phyloP scores from a whole-genome alignment of 2,888 invertebrate genomes.

The Nomada goodeniana region DNA sequence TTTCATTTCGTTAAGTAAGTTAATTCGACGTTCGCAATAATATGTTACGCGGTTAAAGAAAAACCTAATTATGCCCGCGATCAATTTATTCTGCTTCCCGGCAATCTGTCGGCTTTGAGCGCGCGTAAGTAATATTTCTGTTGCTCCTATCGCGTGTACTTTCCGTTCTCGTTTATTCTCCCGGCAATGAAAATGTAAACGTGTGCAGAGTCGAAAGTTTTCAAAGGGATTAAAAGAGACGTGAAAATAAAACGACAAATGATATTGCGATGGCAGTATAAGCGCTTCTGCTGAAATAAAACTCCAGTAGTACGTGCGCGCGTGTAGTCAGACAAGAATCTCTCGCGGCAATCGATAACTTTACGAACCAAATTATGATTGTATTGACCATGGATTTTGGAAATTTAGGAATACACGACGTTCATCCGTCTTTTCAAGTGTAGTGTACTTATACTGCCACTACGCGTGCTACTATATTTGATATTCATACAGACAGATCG shows the following conservation, averaged over 20 bases:
- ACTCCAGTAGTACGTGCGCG: not conserved
- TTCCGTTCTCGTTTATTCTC: not conserved
- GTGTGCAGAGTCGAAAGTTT: not conserved
- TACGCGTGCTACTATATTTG: too few relatives aligned
- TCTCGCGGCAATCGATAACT: not conserved
- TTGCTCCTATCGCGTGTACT: conserved; percentile 5
- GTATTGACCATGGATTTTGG: too few relatives aligned
- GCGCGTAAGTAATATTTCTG: conserved; percentile 17
- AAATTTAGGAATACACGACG: too few relatives aligned
- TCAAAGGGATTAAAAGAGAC: too few relatives aligned
- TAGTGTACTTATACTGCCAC: too few relatives aligned
- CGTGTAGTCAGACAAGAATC: not conserved
- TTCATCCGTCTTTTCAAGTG: too few relatives aligned
- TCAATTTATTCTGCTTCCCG: not conserved
- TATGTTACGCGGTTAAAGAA: not conserved
- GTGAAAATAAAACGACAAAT: not conserved
- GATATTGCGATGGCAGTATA: not conserved
- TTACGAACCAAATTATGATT: not conserved
- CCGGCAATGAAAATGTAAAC: not conserved
- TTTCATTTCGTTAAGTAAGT: not conserved
- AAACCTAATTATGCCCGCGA: not conserved
- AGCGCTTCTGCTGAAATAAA: not conserved
- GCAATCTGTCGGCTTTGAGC: not conserved
- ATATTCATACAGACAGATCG: too few relatives aligned
- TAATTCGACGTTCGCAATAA: not conserved